These are phyloP conservation scores for Eumeta japonica DNA, from an alignment of 1,140 invertebrate genomes.

Conservation along the genomic window DNA sequence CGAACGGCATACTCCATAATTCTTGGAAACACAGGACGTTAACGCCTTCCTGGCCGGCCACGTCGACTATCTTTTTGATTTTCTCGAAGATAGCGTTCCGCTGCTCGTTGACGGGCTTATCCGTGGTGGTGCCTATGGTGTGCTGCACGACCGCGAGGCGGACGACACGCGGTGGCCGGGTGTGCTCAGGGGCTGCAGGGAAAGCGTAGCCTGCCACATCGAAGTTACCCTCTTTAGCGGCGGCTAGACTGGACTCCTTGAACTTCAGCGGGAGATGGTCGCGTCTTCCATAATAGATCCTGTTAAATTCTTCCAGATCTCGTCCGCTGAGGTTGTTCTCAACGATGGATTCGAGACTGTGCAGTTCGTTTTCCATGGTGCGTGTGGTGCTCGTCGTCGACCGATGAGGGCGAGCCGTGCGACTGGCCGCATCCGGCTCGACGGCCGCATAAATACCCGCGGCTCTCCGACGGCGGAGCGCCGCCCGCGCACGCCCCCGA, in stretches of 20 bases:
- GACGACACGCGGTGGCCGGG: slow-evolving; percentile 74
- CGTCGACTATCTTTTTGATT: slow-evolving; percentile 77
- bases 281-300: slow-evolving; percentile 73
- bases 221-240: slow-evolving; percentile 62
- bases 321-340: slow-evolving; percentile 53
- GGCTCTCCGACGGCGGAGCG: too few relatives aligned
- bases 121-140: slow-evolving; percentile 77
- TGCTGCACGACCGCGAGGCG: slow-evolving; percentile 88
- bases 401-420: slow-evolving; percentile 8
- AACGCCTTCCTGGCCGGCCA: slow-evolving; percentile 76
- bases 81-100: slow-evolving; percentile 78
- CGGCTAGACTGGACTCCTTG: slow-evolving; percentile 36
- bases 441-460: slow-evolving; percentile 31
- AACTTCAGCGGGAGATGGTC: slow-evolving; percentile 33
- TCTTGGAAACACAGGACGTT: slow-evolving; percentile 97
- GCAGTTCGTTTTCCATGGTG: slow-evolving; percentile 43
- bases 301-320: slow-evolving; percentile 72
- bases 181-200: slow-evolving; percentile 63
- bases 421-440: slow-evolving; percentile 21
- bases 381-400: slow-evolving; percentile 9
- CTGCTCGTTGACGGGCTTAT: slow-evolving; percentile 75
- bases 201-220: slow-evolving; percentile 80
- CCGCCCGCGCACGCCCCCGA: too few relatives aligned
- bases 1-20: slow-evolving; percentile 99
- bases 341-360: slow-evolving; percentile 41